Evolutionary conservation across 2,888 invertebrate species (phyloP).

Genomic region (Tipula unca): DNA sequence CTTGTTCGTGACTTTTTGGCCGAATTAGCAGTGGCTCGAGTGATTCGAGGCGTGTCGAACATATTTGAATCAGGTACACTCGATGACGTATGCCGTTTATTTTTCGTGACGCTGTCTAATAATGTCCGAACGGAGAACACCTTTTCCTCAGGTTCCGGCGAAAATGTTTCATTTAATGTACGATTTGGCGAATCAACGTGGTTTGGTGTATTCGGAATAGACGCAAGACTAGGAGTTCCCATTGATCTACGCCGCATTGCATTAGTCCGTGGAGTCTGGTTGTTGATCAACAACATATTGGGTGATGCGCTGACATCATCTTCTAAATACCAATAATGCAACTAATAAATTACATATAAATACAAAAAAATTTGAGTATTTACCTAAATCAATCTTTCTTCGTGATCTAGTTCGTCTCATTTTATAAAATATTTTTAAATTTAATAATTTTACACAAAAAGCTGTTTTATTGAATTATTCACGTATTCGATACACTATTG

Average conservation of each 20-base stretch:
- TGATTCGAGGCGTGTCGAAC: neutral
- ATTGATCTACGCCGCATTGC: neutral
- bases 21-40: neutral
- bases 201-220: neutral
- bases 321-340: neutral
- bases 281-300: neutral
- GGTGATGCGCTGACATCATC: neutral
- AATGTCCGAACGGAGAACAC: neutral
- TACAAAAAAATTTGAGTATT: neutral
- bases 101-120: neutral
- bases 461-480: neutral
- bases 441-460: neutral
- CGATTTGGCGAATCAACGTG: neutral
- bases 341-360: neutral
- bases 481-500: neutral
- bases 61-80: neutral
- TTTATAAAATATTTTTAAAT: neutral
- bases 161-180: constrained; percentile 3
- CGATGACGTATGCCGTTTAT: neutral
- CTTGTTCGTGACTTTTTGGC: neutral
- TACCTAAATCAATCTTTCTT: neutral
- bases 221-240: neutral
- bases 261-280: neutral
- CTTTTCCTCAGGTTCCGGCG: neutral
- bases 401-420: neutral